Conservation (phyloP, 2,113 vertebrate genomes). For the Otolemur garnettii region DNA sequence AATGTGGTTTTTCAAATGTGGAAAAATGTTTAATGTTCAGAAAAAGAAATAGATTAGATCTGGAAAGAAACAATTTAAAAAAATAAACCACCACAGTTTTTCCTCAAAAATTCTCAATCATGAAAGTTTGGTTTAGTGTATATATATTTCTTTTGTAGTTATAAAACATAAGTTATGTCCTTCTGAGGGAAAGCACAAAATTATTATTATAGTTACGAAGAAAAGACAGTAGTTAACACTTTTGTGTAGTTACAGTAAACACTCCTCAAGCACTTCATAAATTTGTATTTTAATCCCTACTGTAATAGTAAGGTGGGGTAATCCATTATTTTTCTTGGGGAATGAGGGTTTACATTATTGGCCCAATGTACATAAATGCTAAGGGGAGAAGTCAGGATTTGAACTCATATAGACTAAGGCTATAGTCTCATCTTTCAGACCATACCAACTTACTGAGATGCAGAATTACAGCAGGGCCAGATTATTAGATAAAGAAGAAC, state of each 20-base stretch:
- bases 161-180: neutral
- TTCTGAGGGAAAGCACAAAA: neutral
- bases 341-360: neutral
- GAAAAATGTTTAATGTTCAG: slow-evolving; percentile 21
- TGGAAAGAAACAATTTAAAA: neutral
- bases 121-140: neutral
- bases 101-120: neutral
- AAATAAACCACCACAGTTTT: neutral
- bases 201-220: neutral
- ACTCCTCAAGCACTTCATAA: neutral
- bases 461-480: neutral
- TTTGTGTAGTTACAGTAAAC: neutral
- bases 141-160: neutral
- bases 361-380: neutral
- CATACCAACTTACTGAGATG: neutral
- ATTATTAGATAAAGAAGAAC: neutral
- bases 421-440: neutral
- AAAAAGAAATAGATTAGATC: neutral
- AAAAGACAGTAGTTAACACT: neutral
- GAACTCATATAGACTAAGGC: neutral
- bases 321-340: neutral
- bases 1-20: neutral
- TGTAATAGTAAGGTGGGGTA: neutral
- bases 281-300: neutral
- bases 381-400: neutral